Conservation (phyloP, 2,888 invertebrate species). For the Tuberolachnus salignus region DNA sequence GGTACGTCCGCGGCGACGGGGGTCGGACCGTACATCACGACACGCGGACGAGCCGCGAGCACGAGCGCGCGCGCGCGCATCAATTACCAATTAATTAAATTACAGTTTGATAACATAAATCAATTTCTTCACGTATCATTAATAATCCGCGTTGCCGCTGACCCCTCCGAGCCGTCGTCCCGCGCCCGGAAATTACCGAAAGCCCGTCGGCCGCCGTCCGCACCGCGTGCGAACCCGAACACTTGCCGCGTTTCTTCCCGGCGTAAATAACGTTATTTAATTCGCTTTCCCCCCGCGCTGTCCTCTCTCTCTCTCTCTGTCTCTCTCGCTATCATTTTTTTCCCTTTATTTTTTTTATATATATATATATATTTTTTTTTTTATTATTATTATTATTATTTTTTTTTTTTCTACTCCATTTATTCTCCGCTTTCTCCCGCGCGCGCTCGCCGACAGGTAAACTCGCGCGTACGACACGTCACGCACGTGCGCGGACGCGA, state of each 20-base stretch:
- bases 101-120: slow-evolving; percentile 56
- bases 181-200: slow-evolving; percentile 30
- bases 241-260: neutral
- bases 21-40: neutral
- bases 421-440: too few species aligned
- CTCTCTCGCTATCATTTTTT: neutral
- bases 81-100: slow-evolving; percentile 57
- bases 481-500: too few species aligned
- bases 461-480: too few species aligned
- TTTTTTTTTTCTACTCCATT: neutral
- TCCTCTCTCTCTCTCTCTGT: neutral
- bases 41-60: slow-evolving; percentile 6
- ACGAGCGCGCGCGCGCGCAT: slow-evolving; percentile 44
- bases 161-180: slow-evolving; percentile 25
- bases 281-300: too few species aligned
- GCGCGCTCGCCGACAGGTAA: too few species aligned
- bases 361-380: too few species aligned
- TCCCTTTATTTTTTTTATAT: too few species aligned
- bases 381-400: too few species aligned
- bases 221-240: slow-evolving; percentile 35
- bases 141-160: slow-evolving; percentile 49
- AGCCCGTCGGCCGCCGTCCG: neutral
- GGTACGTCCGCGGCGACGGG: slow-evolving; percentile 1
- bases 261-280: neutral
- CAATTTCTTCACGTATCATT: slow-evolving; percentile 57